Conservation (phyloP, 2,888 invertebrate species). For the Dryobotodes eremita region DNA sequence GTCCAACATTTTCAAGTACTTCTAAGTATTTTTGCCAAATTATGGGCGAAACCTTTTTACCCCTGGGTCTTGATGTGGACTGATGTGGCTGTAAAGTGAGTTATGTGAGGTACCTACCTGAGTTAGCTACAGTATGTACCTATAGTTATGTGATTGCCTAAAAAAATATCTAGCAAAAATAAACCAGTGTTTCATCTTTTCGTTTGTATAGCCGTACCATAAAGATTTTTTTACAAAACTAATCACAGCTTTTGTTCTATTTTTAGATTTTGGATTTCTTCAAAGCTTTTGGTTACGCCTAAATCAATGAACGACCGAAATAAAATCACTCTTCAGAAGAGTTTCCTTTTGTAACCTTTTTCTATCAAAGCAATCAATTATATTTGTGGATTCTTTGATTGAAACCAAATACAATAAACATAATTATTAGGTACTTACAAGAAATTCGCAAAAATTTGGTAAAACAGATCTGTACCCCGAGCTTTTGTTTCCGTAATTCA, state of each 20-base stretch:
- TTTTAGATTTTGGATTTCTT: slow-evolving; percentile 2
- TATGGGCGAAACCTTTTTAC: slow-evolving; percentile 71
- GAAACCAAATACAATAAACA: slow-evolving; percentile 37
- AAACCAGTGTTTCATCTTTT: not conserved
- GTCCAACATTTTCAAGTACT: slow-evolving; percentile 78
- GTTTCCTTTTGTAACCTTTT: slow-evolving; percentile 37
- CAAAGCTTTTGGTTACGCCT: slow-evolving; percentile 23
- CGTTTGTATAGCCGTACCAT: not conserved
- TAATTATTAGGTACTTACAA: slow-evolving; percentile 20
- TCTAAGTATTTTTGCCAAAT: slow-evolving; percentile 79
- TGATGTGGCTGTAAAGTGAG: slow-evolving; percentile 36
- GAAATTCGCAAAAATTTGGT: slow-evolving; percentile 29
- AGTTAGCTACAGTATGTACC: not conserved
- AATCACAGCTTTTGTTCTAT: not conserved
- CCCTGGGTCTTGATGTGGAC: slow-evolving; percentile 40
- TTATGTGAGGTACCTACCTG: slow-evolving; percentile 32
- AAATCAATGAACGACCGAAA: slow-evolving; percentile 32
- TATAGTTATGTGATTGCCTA: not conserved
- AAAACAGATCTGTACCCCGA: slow-evolving; percentile 42
- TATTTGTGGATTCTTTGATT: slow-evolving; percentile 21
- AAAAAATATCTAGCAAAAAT: not conserved
- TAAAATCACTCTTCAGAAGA: slow-evolving; percentile 11
- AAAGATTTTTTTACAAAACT: not conserved
- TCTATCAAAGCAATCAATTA: slow-evolving; percentile 4
- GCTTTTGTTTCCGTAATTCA: slow-evolving; percentile 61